Base-by-base conservation (phyloP, 64 coral and sea anemone genomes). In the Stylophora pistillata region DNA sequence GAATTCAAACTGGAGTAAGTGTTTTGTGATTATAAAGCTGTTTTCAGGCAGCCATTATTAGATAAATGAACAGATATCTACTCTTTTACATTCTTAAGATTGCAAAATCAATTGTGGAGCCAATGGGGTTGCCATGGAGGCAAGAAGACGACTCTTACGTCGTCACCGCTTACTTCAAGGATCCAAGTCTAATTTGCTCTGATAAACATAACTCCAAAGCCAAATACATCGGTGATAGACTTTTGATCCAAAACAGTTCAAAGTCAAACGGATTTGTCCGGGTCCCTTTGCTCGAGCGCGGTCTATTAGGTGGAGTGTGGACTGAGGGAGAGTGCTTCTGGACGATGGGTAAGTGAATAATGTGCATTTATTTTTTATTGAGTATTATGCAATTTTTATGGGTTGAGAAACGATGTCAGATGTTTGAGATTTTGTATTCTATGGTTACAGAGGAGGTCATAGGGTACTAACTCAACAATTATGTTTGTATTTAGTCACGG, bases 151-250 rank as follows among this genome's bases (percentile, higher is more conserved):
- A 74, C 85, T 54, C 71, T 53, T 89, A 89, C 73, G 82, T 91
- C 47, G 72, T 92, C 23, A 95, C 94, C 18, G 94, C 94, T 31
- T 95, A 95, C 28, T 95, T 95, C 56, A 87, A 76, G 87, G 65
- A 95, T 76, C 94, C 94, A 32, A 88, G 82, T 30, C 76, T 87
- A 11, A 78, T 95, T 5, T 95, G 89, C 27, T 56, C 54, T 4
- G 69, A 71, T 0, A 74, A 69, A 53, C 41, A 27, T 18, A 7
- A 47, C 37, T 78, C 85, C 3, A 58, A 66, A 11, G 85, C 56
- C 56, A 85, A 56, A 56, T 85, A 89, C 57, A 74, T 92, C 63
- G 94, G 94, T 5, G 94, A 95, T 30, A 72, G 79, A 18, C 86
- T 95, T 16, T 88, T 91, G 71, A 74, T 95, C 58, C 86, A 89